Base-by-base conservation (phyloP, 2,113 vertebrate genomes). In the Silurus meridionalis region DNA sequence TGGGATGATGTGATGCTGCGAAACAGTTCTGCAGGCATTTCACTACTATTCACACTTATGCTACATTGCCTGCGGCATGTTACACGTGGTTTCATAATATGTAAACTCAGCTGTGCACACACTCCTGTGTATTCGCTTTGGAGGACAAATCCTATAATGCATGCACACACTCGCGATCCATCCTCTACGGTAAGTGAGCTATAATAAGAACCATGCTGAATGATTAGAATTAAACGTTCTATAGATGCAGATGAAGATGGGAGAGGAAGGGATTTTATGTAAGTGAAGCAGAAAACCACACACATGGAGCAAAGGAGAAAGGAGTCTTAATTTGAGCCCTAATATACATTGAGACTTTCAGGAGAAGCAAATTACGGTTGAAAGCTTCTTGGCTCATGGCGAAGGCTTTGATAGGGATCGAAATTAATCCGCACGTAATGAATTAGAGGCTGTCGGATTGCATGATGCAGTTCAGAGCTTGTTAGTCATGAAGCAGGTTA, bases 321-420 rank as follows among this genome's bases (percentile, higher is more conserved):
- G 61, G 58, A 52, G 28, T 72, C 50, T 28, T 83, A 61, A 72
- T 85, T 71, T 58, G 19, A 77, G 15, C 53, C 50, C 25, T 84
- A 55, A 83, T 78, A 74, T 82, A 52, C 50, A 84, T n/a, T 55
- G 55, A 69, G 78, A 84, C 17, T 19, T 75, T 72, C 69, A 53
- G 7, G 53, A 75, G 52, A 66, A 85, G 83, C 46, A 87, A 83
- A 84, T 87, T 48, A 74, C 19, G 14, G 28, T 37, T 90, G 67
- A 85, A 79, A 81, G 79, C 71, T 83, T 77, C 80, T 83, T 85
- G 72, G 82, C 87, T 77, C 57, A 4, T 48, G 67, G 72, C 63
- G 60, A 86, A 69, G 37, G 64, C 83, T 77, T 81, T 55, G 63
- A 78, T 53, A 66, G 69, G 48, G 60, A 84, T 72, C 37, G n/a